Conservation (phyloP, 2,888 invertebrate genomes). For the Phyllotreta cruciferae region DNA sequence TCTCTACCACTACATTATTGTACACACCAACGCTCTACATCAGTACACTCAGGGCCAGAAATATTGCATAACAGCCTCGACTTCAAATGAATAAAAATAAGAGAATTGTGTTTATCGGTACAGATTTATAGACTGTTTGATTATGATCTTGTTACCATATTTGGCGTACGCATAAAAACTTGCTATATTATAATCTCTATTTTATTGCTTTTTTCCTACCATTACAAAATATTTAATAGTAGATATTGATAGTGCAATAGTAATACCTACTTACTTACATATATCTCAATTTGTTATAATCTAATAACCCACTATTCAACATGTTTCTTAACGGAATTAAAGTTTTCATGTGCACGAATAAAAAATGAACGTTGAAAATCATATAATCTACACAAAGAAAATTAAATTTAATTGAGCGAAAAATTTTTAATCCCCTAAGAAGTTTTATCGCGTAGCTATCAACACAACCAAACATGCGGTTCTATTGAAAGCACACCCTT, state of each 20-base stretch:
- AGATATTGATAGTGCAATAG: not conserved
- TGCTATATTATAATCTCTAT: slow-evolving; percentile 1
- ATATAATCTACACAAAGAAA: no score
- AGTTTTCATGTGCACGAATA: no score
- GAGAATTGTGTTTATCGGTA: slow-evolving; percentile 11
- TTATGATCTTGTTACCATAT: slow-evolving; percentile 17
- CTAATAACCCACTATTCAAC: no score
- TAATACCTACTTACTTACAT: not conserved
- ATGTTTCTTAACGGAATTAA: no score
- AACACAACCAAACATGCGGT: not conserved
- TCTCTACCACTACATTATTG: slow-evolving; percentile 36
- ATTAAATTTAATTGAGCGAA: no score
- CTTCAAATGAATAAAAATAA: slow-evolving; percentile 24
- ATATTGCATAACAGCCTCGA: slow-evolving; percentile 28
- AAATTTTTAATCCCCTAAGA: no score
- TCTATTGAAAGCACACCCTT: slow-evolving; percentile 21
- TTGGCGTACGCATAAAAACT: slow-evolving; percentile 15
- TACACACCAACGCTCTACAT: slow-evolving; percentile 38
- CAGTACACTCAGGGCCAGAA: slow-evolving; percentile 30
- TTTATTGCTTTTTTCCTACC: slow-evolving; percentile 5
- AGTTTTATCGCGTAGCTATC: no score
- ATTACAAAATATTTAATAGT: not conserved
- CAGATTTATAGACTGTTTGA: slow-evolving; percentile 22
- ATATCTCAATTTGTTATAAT: no score
- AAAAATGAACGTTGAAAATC: no score